Percentiles rank a stretch among this genome's conserved stretches.
phyloP scores from a whole-genome alignment of 1,140 invertebrate genomes.

The Drosophila busckii region DNA sequence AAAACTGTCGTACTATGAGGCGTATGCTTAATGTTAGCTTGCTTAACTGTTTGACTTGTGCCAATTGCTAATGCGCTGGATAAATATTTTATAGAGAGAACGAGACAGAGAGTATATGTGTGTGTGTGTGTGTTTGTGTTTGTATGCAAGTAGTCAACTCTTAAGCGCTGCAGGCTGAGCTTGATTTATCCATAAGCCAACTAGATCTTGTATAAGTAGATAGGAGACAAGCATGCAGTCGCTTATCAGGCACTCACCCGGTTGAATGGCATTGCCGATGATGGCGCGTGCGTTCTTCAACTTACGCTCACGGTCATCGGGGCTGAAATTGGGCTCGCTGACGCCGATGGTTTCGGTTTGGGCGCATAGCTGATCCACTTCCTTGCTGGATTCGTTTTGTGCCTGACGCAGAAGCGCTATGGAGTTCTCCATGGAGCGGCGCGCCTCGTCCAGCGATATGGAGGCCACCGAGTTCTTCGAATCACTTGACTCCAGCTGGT shows the following conservation, averaged over 20 bases:
- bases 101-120: neutral
- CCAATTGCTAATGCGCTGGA: slow-evolving; percentile 15
- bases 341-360: slow-evolving; percentile 75
- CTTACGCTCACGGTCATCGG: slow-evolving; percentile 79
- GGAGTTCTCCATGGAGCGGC: slow-evolving; percentile 79
- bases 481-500: slow-evolving; percentile 49
- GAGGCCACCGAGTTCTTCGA: slow-evolving; percentile 71
- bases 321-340: slow-evolving; percentile 36
- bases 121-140: slow-evolving; percentile 2
- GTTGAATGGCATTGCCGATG: slow-evolving; percentile 81
- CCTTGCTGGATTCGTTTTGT: slow-evolving; percentile 75
- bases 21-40: neutral
- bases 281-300: slow-evolving; percentile 81
- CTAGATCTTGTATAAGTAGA: too few relatives aligned
- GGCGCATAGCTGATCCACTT: slow-evolving; percentile 77
- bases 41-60: slow-evolving; percentile 19
- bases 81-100: slow-evolving; percentile 8
- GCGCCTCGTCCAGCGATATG: slow-evolving; percentile 71
- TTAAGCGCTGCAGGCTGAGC: slow-evolving; percentile 62
- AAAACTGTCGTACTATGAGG: neutral
- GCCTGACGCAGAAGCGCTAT: slow-evolving; percentile 79
- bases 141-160: slow-evolving; percentile 62
- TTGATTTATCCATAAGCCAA: slow-evolving; percentile 37
- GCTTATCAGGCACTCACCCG: slow-evolving; percentile 53
- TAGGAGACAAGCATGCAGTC: slow-evolving; percentile 21